phyloP scores from a whole-genome alignment of 2,113 vertebrate genomes.

The Sciurus niger region DNA sequence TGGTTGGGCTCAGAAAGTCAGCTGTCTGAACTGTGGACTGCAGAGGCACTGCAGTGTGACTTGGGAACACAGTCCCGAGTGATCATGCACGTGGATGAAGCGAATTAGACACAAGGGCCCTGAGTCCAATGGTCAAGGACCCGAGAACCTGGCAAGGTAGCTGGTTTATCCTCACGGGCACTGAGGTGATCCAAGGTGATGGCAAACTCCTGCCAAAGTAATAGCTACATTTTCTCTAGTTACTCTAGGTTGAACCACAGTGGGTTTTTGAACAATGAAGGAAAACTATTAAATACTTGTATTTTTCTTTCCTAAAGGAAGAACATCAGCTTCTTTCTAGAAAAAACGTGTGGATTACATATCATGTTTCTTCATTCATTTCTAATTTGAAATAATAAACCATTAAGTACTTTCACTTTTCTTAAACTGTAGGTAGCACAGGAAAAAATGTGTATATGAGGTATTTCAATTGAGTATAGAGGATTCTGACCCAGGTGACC shows the following conservation, averaged over 20 bases:
- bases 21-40: background rate
- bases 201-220: slow-evolving; percentile 1
- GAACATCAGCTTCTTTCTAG: background rate
- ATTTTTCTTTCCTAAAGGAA: background rate
- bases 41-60: background rate
- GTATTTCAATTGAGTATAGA: background rate
- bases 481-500: background rate
- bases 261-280: background rate
- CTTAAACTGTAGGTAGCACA: background rate
- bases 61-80: background rate
- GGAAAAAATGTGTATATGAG: background rate
- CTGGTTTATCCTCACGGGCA: background rate
- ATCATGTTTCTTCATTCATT: background rate
- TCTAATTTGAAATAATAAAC: slow-evolving; percentile 11
- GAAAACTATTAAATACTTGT: background rate
- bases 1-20: background rate
- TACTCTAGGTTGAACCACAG: background rate
- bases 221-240: background rate
- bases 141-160: background rate
- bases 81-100: fast-evolving
- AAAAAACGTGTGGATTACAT: background rate
- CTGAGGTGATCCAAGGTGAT: background rate
- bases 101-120: background rate
- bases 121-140: background rate
- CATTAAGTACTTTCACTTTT: background rate